phyloP scores from a whole-genome alignment of 2,888 invertebrate species.

The Ametastegia equiseti region DNA sequence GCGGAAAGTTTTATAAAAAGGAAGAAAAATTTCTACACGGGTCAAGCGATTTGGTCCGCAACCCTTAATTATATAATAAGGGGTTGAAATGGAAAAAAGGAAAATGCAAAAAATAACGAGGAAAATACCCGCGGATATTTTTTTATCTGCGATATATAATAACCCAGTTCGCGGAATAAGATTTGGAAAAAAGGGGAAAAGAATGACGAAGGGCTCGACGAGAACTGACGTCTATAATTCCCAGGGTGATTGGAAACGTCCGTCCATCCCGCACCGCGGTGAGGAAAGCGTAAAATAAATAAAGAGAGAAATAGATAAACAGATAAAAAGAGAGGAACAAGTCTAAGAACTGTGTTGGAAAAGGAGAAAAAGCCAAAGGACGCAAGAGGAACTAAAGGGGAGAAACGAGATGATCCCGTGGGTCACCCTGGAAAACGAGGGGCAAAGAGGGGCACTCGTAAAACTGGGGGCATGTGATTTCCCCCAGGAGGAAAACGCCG shows the following conservation, averaged over 20 bases:
- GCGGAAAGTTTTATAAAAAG: not conserved
- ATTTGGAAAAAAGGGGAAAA: not conserved
- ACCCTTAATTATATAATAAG: no score
- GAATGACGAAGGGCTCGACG: not conserved
- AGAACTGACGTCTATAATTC: not conserved
- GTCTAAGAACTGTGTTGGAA: no score
- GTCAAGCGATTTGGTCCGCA: not conserved
- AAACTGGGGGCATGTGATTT: conserved; percentile 73
- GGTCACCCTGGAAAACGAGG: conserved; percentile 22
- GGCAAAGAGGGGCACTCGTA: conserved; percentile 60
- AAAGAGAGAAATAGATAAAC: not conserved
- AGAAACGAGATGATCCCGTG: not conserved
- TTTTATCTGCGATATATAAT: no score
- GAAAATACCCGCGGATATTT: no score
- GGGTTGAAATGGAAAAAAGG: not conserved
- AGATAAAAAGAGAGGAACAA: not conserved
- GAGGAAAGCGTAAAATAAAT: not conserved
- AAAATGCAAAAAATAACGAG: not conserved
- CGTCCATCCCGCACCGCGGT: not conserved
- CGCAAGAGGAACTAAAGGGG: not conserved
- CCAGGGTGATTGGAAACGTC: conserved; percentile 11
- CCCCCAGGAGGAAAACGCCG: conserved; percentile 62
- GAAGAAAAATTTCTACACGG: not conserved
- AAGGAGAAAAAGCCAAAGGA: not conserved
- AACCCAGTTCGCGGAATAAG: no score